phyloP scores from a whole-genome alignment of 2,888 invertebrate species.

The Tricholauxania praeusta region DNA sequence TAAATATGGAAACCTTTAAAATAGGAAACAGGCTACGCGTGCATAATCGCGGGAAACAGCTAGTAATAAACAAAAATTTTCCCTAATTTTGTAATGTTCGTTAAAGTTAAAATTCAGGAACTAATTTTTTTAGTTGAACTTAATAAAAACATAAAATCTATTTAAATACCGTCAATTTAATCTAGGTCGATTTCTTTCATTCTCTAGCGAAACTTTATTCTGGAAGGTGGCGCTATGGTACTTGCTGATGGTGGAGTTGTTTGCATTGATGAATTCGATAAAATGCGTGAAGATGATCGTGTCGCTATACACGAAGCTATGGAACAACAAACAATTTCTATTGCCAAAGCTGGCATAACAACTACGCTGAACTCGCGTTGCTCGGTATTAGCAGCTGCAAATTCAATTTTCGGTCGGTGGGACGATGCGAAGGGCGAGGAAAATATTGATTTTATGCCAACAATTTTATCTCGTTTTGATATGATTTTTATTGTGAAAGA shows the following conservation, averaged over 20 bases:
- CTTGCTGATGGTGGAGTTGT: constrained; percentile 99
- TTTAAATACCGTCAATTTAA: constrained; percentile 32
- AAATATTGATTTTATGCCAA: constrained; percentile 99
- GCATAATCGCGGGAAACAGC: too few relatives aligned
- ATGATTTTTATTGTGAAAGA: constrained; percentile 99
- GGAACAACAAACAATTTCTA: constrained; percentile 99
- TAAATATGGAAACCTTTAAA: too few relatives aligned
- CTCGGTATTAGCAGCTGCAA: constrained; percentile 98
- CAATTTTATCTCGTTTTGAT: constrained; percentile 99
- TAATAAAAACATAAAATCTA: not conserved
- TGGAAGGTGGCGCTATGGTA: constrained; percentile 99
- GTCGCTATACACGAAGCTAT: constrained; percentile 99
- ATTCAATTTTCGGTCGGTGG: constrained; percentile 98
- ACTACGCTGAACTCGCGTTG: constrained; percentile 98
- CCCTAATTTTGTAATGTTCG: not conserved
- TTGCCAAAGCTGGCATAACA: constrained; percentile 99
- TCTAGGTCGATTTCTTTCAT: not conserved
- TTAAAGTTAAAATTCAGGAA: not conserved
- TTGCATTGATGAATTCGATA: constrained; percentile 99
- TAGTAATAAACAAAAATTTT: not conserved
- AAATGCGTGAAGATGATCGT: constrained; percentile 99
- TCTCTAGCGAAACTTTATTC: constrained; percentile 89
- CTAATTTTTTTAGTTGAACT: not conserved
- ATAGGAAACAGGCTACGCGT: too few relatives aligned
- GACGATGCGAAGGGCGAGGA: constrained; percentile 98